Conservation (phyloP, 2,113 vertebrate genomes). For the Mus spicilegus region DNA sequence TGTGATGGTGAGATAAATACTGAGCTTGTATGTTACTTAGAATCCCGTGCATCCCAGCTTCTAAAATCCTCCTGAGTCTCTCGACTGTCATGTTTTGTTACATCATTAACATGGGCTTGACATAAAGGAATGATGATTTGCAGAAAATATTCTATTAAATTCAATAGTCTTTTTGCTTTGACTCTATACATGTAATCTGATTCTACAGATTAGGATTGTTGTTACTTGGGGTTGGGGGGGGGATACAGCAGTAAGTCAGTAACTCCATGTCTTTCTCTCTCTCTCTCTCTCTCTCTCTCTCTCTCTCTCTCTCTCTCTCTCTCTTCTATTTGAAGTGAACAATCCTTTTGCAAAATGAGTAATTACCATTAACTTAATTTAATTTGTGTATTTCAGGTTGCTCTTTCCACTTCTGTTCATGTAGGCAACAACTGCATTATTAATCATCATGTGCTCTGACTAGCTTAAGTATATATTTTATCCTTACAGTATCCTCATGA, state of each 20-base stretch:
- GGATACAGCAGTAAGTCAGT: not conserved
- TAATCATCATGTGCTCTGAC: conserved; percentile 23
- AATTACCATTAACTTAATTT: conserved; percentile 63
- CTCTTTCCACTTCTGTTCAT: conserved; percentile 54
- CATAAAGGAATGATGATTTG: fast-evolving
- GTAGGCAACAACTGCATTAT: not conserved
- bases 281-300: too few species aligned
- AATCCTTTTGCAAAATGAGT: conserved; percentile 68
- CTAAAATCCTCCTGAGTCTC: fast-evolving
- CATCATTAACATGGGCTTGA: too few species aligned
- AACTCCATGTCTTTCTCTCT: too few species aligned
- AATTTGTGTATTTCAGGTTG: conserved; percentile 66
- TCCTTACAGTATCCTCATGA: not conserved
- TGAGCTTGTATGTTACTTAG: not conserved
- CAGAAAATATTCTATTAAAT: not conserved
- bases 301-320: too few species aligned
- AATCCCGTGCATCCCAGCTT: not conserved
- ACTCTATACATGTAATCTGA: conserved; percentile 51
- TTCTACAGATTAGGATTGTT: conserved; percentile 44
- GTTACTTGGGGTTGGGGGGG: not conserved
- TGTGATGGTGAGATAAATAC: not conserved
- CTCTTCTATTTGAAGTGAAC: not conserved
- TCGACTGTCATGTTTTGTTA: not conserved
- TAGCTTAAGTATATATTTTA: conserved; percentile 24
- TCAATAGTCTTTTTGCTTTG: not conserved